A percentile compares a stretch with the other conserved stretches of the same genome.
These are phyloP conservation scores for Myrmecophaga tridactyla DNA, from an alignment of 2,113 vertebrate species.

Conservation along the genomic window DNA sequence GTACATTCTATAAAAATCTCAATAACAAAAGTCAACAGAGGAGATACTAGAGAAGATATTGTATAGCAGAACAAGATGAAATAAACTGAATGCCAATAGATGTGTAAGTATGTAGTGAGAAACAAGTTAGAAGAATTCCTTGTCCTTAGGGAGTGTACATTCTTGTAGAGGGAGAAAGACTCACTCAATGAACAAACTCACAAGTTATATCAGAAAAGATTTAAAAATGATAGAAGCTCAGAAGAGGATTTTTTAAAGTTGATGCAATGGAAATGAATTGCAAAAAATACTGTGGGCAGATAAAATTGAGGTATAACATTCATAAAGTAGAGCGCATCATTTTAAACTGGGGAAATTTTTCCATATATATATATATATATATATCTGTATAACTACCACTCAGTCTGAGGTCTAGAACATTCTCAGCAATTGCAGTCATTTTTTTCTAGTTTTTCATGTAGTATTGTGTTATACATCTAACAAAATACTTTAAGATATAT, in stretches of 20 bases:
- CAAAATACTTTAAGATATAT: not conserved
- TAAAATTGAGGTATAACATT: not conserved
- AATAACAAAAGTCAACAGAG: not conserved
- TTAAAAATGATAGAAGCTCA: not conserved
- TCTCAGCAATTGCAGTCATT: not conserved
- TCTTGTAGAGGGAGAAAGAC: not conserved
- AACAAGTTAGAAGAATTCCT: not conserved
- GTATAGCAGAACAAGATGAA: not conserved
- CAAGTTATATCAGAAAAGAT: not conserved
- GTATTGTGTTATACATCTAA: not conserved
- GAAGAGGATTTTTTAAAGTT: not conserved
- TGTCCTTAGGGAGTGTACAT: not conserved
- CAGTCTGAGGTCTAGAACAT: not conserved
- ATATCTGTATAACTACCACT: not conserved
- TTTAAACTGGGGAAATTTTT: not conserved
- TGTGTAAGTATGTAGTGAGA: accelerated
- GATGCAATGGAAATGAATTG: not conserved
- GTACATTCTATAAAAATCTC: not conserved
- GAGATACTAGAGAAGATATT: not conserved
- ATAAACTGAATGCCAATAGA: not conserved
- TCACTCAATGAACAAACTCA: not conserved
- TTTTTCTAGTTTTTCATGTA: not conserved
- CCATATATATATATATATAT: too few relatives aligned
- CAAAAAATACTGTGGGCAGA: not conserved
- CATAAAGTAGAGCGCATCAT: not conserved